These are phyloP conservation scores for Bradysia coprophila DNA, from an alignment of 1,140 invertebrate genomes.

Conservation along the genomic window DNA sequence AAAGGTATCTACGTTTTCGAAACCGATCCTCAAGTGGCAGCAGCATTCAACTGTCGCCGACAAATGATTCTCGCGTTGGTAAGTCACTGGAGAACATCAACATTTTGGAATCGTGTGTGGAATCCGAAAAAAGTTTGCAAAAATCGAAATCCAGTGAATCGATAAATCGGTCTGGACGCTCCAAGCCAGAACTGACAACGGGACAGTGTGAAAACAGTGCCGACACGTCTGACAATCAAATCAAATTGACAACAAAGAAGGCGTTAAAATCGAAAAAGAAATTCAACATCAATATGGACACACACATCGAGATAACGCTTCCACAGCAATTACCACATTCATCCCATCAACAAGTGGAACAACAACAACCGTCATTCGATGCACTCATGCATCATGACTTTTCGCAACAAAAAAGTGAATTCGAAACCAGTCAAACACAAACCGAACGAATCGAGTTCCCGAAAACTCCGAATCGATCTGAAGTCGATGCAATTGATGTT, in stretches of 20 bases:
- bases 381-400: background rate
- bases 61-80: background rate
- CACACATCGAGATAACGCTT: background rate
- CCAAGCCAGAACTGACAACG: background rate
- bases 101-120: no score
- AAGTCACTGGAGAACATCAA: conserved; percentile 1
- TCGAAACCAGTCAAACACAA: background rate
- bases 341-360: background rate
- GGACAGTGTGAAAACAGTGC: no score
- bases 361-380: background rate
- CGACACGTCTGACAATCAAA: background rate
- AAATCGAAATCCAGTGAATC: background rate
- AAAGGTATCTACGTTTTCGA: background rate
- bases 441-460: background rate
- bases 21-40: background rate
- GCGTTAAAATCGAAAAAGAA: background rate
- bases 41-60: background rate
- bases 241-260: background rate
- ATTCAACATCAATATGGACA: conserved; percentile 1
- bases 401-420: background rate
- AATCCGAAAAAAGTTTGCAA: background rate
- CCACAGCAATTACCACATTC: background rate
- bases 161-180: background rate
- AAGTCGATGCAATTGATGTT: background rate
- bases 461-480: background rate